Percentiles rank a stretch among this genome's conserved stretches.
Conservation (phyloP, 2,797 vertebrate genomes). For the Karalla daura region DNA sequence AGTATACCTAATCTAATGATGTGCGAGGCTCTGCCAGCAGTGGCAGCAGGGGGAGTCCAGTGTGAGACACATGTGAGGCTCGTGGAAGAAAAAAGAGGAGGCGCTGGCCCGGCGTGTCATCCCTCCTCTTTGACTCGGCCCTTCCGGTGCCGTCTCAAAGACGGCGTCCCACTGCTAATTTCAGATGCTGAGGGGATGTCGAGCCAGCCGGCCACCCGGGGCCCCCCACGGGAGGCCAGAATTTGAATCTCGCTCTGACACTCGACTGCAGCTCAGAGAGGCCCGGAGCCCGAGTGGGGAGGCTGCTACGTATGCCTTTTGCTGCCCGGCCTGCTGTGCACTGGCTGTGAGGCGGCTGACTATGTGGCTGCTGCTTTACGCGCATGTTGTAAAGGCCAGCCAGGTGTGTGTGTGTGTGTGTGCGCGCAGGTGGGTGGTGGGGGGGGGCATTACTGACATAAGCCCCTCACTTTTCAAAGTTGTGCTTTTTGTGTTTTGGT, state of each 20-base stretch:
- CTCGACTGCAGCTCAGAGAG: conserved; percentile 18
- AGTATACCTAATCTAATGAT: too few species aligned
- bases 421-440: too few species aligned
- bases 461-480: not conserved
- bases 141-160: conserved; percentile 27
- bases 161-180: conserved; percentile 38
- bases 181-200: conserved; percentile 41
- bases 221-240: conserved; percentile 23
- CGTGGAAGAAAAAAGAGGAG: conserved; percentile 9
- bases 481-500: not conserved
- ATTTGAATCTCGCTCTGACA: conserved; percentile 23
- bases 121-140: conserved; percentile 17
- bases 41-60: conserved; percentile 12
- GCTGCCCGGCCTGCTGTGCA: not conserved
- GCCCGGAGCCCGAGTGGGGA: not conserved
- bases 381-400: not conserved
- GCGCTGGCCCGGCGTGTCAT: conserved; percentile 15
- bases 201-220: conserved; percentile 15
- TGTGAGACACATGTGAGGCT: conserved; percentile 22
- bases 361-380: not conserved
- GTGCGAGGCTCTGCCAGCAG: conserved; percentile 8
- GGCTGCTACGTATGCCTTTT: conserved; percentile 1
- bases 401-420: too few species aligned
- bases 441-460: not conserved
- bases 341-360: not conserved